A percentile compares a stretch with the other conserved stretches of the same genome.
These are phyloP conservation scores for Habroteleia sp. DNA, from an alignment of 2,888 invertebrate genomes.

Conservation along the genomic window DNA sequence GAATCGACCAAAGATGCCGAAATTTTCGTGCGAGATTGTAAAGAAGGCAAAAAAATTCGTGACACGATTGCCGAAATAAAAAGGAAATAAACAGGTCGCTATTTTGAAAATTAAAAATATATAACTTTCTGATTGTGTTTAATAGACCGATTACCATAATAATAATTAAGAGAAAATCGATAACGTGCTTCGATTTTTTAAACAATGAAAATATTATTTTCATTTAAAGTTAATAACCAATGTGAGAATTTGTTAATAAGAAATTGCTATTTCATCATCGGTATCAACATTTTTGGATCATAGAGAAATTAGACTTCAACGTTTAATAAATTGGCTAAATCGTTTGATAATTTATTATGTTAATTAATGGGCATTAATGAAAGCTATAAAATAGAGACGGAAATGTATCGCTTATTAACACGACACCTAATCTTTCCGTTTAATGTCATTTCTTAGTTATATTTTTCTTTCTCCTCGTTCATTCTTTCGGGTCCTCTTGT, in stretches of 20 bases:
- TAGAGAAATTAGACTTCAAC: slow-evolving; percentile 12
- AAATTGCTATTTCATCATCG: neutral
- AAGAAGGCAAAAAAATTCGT: slow-evolving; percentile 30
- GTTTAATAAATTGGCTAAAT: slow-evolving; percentile 26
- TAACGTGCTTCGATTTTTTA: no score
- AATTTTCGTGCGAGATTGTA: slow-evolving; percentile 46
- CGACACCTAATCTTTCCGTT: slow-evolving; percentile 57
- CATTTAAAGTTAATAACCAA: no score
- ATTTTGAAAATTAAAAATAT: neutral
- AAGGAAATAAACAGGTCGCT: slow-evolving; percentile 8
- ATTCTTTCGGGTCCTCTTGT: slow-evolving; percentile 40
- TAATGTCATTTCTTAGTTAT: slow-evolving; percentile 54
- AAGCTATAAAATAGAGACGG: slow-evolving; percentile 51
- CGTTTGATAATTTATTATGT: slow-evolving; percentile 47
- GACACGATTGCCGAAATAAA: slow-evolving; percentile 35
- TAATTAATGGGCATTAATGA: slow-evolving; percentile 54
- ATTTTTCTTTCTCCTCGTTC: slow-evolving; percentile 43
- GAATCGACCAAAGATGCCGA: slow-evolving; percentile 40
- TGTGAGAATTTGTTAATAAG: no score
- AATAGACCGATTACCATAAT: no score
- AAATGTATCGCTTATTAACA: slow-evolving; percentile 60
- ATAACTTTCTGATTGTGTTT: no score
- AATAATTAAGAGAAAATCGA: no score
- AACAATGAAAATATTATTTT: no score
- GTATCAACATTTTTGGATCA: neutral